Base-by-base conservation (phyloP, 2,113 vertebrate species). In the Myrmecophaga tridactyla region DNA sequence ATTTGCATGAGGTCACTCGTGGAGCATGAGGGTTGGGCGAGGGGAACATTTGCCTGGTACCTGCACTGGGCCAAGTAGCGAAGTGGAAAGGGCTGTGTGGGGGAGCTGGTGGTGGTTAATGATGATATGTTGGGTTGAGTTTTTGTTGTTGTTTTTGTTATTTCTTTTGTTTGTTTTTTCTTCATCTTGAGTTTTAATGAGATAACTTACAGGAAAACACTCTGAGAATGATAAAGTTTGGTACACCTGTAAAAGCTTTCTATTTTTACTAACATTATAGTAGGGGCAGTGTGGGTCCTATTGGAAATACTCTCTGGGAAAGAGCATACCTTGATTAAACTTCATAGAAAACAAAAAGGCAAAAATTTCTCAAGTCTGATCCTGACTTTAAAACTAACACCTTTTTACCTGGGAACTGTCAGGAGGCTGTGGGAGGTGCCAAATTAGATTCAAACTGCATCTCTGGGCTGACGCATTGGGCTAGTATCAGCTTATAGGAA, bases 371-470 rank as follows among this genome's bases (percentile, higher is more conserved):
- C 13, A 78, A 89, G 31, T 85, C 36, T 48, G 17, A 85, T 65
- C 14, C 82, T 89, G 73, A 83, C 36, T 85, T 82, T 96, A 36
- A 34, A 88, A 85, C 41, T 46, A 20, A 94, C 67, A 84, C 36
- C 4, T 96, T 69, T 63, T 36, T 83, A 92, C 94, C 62, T 63
- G 21, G 46, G n/a, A 48, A 53, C 48, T 92, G 88, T 86, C 83
- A 51, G 67, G 73, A 72, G 92, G 63, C 39, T 56, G 58, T 75
- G 73, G 39, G 85, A 90, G 53, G 8, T 69, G 69, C 8, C 85
- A 96, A 53, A 67, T 92, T 36, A 78, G 58, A 89, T 41, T 86
- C 65, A 73, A 58, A 75, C n/a, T 88, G 31, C n/a, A 21, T 82
- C 36, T 89, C 39, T 80, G 77, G 87, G 72, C 94, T 60, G 88